Evolutionary conservation across 2,888 invertebrate genomes (phyloP).

Genomic region (Nineta flava): DNA sequence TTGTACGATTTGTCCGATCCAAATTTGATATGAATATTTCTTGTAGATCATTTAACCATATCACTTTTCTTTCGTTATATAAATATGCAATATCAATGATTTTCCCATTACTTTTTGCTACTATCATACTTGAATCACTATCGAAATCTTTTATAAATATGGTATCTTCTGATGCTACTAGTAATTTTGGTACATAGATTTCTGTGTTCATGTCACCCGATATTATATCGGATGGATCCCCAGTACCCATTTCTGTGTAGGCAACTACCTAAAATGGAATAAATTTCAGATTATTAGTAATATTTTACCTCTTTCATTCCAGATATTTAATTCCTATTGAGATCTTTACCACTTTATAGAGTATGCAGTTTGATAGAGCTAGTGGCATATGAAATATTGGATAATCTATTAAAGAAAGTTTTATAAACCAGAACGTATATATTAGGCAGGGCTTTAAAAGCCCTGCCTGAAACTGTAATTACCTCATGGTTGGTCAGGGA

Average conservation of each 20-base stretch:
- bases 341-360: no score
- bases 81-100: slow-evolving; percentile 53
- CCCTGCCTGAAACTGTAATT: no score
- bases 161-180: slow-evolving; percentile 56
- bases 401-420: no score
- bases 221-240: slow-evolving; percentile 48
- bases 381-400: no score
- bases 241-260: slow-evolving; percentile 60
- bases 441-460: no score
- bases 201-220: slow-evolving; percentile 52
- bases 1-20: slow-evolving; percentile 34
- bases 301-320: no score
- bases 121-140: slow-evolving; percentile 34
- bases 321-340: no score
- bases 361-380: no score
- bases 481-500: no score
- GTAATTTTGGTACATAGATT: slow-evolving; percentile 60
- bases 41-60: slow-evolving; percentile 69
- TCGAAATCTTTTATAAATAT: slow-evolving; percentile 66
- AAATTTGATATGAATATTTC: slow-evolving; percentile 48
- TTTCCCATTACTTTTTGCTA: slow-evolving; percentile 45
- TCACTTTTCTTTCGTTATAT: slow-evolving; percentile 54
- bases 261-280: slow-evolving; percentile 51
- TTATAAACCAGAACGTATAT: no score
- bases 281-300: neutral